Base-by-base conservation (phyloP, 2,888 invertebrate genomes). In the Tetragonula carbonaria region DNA sequence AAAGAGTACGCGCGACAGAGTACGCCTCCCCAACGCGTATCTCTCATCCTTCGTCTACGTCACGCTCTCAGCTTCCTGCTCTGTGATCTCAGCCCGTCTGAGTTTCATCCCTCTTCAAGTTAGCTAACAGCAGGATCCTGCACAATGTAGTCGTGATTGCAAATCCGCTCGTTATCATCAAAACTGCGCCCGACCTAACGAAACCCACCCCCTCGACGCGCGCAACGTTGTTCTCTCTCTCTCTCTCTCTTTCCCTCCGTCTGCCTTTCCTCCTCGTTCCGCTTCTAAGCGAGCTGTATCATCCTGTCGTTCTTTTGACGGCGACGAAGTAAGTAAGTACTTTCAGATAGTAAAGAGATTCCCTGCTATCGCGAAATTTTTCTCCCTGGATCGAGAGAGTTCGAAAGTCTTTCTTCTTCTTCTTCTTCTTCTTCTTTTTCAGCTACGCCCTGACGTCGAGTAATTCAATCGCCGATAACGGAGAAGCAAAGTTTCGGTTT, bases 101-200 rank as follows among this genome's bases (percentile, higher is more conserved):
- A 92, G 91, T 93, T 93, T 92, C 92, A 93, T 91, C 92, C 92
- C 93, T 92, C 92, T 90, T 87, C 82, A 90, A 93, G 92, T 93
- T 92, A 89, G 92, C 91, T 91, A 92, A 91, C 92, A 92, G 90
- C 90, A 90, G 90, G 91, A 90, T 91, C 91, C 90, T 88, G 87
- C 89, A 93, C 93, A 93, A 93, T 93, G 92, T 92, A 92, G 92
- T 90, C 93, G 93, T 93, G 93, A 93, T 93, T 93, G 93, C 92
- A 93, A 93, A 93, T 93, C 93, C 93, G 93, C 93, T 93, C 93
- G 93, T 93, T 93, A 93, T 93, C 92, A 88, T 91, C 91, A 92
- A 92, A 93, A 92, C 92, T 92, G 90, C 86, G 89, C 88, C 86
- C 88, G 78, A 86, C 88, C 88, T 87, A 88, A 90, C 91, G 87